Conservation (phyloP, 2,113 vertebrate genomes). For the Diadophis punctatus region DNA sequence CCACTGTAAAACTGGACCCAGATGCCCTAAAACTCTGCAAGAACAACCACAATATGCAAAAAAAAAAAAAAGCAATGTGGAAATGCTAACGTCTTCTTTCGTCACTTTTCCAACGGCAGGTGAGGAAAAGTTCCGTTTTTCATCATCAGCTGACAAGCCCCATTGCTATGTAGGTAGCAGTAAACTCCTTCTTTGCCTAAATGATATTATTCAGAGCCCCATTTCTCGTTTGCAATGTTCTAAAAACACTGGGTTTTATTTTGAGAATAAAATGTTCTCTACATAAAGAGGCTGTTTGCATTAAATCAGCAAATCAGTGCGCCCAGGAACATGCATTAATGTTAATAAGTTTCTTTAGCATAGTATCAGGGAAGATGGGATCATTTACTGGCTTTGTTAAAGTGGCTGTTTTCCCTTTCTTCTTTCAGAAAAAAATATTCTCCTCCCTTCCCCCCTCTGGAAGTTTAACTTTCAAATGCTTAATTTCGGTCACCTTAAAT, state of each 20-base stretch:
- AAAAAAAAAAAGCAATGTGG: conserved; percentile 47
- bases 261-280: conserved; percentile 63
- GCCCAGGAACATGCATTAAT: conserved; percentile 61
- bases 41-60: conserved; percentile 27
- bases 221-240: conserved; percentile 49
- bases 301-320: conserved; percentile 67
- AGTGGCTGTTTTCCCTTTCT: conserved; percentile 17
- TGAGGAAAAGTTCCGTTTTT: conserved; percentile 4
- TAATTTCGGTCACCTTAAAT: conserved; percentile 56
- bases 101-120: not conserved
- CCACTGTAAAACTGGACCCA: not conserved
- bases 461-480: conserved; percentile 52
- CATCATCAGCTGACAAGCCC: conserved; percentile 15
- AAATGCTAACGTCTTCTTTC: conserved; percentile 39
- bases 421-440: conserved; percentile 23
- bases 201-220: conserved; percentile 60
- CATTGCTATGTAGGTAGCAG: conserved; percentile 48
- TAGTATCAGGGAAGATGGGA: conserved; percentile 27
- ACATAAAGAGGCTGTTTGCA: conserved; percentile 41
- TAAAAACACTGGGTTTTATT: conserved; percentile 38
- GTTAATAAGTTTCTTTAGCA: conserved; percentile 54
- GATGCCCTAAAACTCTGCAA: conserved; percentile 25
- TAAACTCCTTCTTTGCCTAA: conserved; percentile 49
- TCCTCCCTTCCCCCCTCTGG: not conserved
- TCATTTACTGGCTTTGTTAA: conserved; percentile 32